Base-by-base conservation (phyloP, 2,797 vertebrate genomes). In the Oreonectes daqikongensis region DNA sequence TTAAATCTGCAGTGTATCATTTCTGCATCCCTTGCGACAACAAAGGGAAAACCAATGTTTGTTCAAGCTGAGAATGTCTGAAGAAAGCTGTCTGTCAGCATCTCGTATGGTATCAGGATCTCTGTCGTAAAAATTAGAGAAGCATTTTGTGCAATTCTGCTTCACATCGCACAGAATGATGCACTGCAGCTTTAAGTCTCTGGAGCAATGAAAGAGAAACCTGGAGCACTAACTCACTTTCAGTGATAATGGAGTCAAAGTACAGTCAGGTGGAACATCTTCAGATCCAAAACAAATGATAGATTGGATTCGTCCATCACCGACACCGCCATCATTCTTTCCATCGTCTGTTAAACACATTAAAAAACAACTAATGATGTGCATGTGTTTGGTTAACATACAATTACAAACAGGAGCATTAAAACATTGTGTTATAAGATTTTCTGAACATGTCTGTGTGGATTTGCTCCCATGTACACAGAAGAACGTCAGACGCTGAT, bases 331-430 rank as follows among this genome's bases (percentile, higher is more conserved):
- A 53, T 18, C 72, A 17, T 35, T 20, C 9, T 52, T n/a, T 69
- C 26, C 35, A 12, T 73, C 77, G 10, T 57, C 52, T 32, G 24
- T 18, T 66, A 46, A 66, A 66, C 28, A 61, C 30, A 61, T 55
- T 2, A 52, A 52, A 52, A 52, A 52, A 52, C 11, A 8, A 22
- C 48, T 20, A 6, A 53, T 24, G 22, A 55, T 14, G 52, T 26
- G 22, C 11, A 26, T 20, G 48, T 20, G n/a, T n/a, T 4, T 32
- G 32, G 32, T 32, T 32, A 32, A 32, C 32, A 32, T 32, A 32
- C 32, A 32, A 32, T 32, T 3, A 32, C 32, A 32, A 32, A 32
- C 3, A 6, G n/a, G n/a, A n/a, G n/a, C n/a, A n/a, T n/a, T n/a
- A n/a, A n/a, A n/a, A n/a, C n/a, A n/a, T n/a, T n/a, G n/a, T n/a